phyloP scores from a whole-genome alignment of 2,113 vertebrate genomes.

The Tetrax tetrax region DNA sequence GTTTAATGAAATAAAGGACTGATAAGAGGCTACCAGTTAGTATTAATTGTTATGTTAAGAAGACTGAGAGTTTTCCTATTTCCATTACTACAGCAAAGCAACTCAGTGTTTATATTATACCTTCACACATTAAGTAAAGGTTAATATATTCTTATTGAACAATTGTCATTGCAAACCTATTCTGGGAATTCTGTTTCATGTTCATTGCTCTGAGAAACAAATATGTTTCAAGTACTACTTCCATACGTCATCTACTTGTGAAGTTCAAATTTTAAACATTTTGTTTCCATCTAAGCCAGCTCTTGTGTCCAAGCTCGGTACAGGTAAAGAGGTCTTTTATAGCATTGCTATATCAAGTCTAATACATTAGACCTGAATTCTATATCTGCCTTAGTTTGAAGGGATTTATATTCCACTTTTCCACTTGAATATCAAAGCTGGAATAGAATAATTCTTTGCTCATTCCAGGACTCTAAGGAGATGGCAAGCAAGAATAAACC shows the following conservation, averaged over 20 bases:
- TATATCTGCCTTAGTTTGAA: not conserved
- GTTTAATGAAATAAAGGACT: not conserved
- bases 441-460: not conserved
- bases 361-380: not conserved
- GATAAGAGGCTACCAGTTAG: not conserved
- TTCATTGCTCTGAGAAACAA: not conserved
- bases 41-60: not conserved
- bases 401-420: not conserved
- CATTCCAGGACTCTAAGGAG: not conserved
- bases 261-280: not conserved
- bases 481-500: not conserved
- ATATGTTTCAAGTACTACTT: not conserved
- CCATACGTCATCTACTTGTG: not conserved
- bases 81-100: not conserved
- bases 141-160: not conserved
- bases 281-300: not conserved
- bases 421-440: not conserved
- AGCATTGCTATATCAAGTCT: not conserved
- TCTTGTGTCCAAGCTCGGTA: not conserved
- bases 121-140: not conserved
- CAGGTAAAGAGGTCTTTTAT: not conserved
- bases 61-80: not conserved
- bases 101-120: not conserved
- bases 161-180: not conserved
- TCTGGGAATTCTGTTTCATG: not conserved